Base-by-base conservation (phyloP, 23 tunicate species). In the Botrylloides violaceus region DNA sequence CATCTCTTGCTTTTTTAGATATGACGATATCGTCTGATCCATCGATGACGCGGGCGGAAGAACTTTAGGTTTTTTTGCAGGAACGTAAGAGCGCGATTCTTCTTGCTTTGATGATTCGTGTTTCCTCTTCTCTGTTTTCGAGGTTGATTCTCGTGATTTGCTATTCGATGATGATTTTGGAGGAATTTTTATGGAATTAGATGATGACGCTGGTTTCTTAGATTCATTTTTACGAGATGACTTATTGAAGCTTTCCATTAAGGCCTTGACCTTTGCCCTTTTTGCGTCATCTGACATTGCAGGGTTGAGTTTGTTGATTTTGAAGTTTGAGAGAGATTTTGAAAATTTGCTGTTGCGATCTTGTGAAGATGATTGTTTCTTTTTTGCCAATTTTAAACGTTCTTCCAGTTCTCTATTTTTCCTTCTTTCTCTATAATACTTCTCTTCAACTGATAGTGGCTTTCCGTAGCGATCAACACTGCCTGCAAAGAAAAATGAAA, bases 351-450 rank as follows among this genome's bases (percentile, higher is more conserved):
- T n/a, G n/a, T n/a, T n/a, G n/a, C n/a, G 18, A 12, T 47, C 15
- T 7, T 26, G 30, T 9, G 64, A 59, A 22, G 64, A 59, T 21
- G 6, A 6, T 32, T 32, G 19, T 56, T 38, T 2, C 36, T 56
- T 9, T 32, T 36, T 43, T 38, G 74, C 56, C 36, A 23, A 28
- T 43, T 79, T 85, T 0, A 85, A 57, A 33, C 71, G 77, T 3
- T 83, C 84, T 66, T 85, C 94, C 35, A 85, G 58, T 60, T 74
- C 66, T 75, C 78, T 79, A 49, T 84, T 66, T 66, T 80, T 79
- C 58, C 77, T 43, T 66, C 77, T 85, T 61, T 85, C 94, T 38
- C 66, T 29, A 34, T 74, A 80, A 75, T 71, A 80, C 39, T 75
- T 57, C 47, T 85, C 85, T 47, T 79, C 75, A 3, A 79, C 73